phyloP scores from a whole-genome alignment of 1,140 invertebrate genomes.

The Arion vulgaris region DNA sequence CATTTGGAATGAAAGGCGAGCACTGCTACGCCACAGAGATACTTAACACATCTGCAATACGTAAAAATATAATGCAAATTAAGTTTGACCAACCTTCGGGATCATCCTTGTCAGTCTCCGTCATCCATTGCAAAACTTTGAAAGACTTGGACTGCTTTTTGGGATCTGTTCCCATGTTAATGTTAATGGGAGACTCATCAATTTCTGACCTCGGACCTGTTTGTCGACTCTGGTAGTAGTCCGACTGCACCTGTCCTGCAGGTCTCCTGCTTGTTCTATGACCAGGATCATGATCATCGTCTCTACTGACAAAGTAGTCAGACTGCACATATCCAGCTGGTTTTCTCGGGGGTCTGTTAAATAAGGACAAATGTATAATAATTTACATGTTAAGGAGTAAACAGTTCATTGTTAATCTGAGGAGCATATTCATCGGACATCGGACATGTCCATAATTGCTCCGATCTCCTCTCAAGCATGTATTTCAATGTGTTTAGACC shows the following conservation, averaged over 20 bases:
- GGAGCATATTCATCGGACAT: too few species aligned
- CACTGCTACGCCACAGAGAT: too few species aligned
- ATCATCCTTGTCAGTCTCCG: conserved; percentile 61
- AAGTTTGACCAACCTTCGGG: conserved; percentile 20
- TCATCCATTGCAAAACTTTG: conserved; percentile 67
- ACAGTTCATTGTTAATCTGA: too few species aligned
- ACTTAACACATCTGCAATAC: too few species aligned
- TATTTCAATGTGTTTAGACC: too few species aligned
- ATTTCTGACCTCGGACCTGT: conserved; percentile 40
- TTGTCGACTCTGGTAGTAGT: conserved; percentile 30
- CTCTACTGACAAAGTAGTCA: conserved; percentile 26
- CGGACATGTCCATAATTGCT: too few species aligned
- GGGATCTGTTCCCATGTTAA: conserved; percentile 44
- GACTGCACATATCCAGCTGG: conserved; percentile 36
- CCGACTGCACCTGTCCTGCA: conserved; percentile 36
- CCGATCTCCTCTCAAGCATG: too few species aligned
- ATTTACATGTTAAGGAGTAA: too few species aligned
- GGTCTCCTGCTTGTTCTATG: conserved; percentile 3
- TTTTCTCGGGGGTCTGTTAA: conserved; percentile 17
- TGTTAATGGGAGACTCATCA: conserved; percentile 38
- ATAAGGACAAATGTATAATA: too few species aligned
- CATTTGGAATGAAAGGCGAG: too few species aligned
- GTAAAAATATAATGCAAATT: too few species aligned
- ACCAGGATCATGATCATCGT: neutral
- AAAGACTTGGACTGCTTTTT: conserved; percentile 65